Evolutionary conservation across 1,140 invertebrate genomes (phyloP).

Genomic region (Nylanderia fulva): DNA sequence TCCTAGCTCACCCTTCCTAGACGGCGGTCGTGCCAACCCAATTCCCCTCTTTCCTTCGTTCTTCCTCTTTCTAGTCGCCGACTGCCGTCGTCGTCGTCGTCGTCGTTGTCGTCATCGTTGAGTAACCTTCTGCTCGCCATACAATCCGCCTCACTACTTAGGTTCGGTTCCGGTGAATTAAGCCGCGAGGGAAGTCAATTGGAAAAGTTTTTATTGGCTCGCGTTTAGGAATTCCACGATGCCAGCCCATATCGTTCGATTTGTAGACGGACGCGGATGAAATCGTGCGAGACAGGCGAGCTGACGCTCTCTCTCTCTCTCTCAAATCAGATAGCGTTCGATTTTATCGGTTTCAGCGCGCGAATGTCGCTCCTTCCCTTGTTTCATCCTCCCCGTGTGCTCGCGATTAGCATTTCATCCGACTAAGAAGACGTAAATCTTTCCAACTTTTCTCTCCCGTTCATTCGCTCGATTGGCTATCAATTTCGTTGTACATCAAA

Average conservation of each 20-base stretch:
- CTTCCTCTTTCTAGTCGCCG: slow-evolving; percentile 14
- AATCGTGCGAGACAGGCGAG: slow-evolving; percentile 47
- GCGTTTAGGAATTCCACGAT: slow-evolving; percentile 77
- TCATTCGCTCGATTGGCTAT: slow-evolving; percentile 59
- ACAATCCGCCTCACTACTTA: slow-evolving; percentile 73
- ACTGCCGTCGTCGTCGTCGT: slow-evolving; percentile 11
- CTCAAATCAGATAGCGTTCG: slow-evolving; percentile 39
- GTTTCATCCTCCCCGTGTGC: background rate
- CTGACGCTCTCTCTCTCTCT: slow-evolving; percentile 45
- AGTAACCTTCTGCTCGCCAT: slow-evolving; percentile 54
- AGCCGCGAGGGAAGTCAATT: slow-evolving; percentile 77
- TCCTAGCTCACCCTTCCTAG: slow-evolving; percentile 17
- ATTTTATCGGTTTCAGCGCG: slow-evolving; percentile 46
- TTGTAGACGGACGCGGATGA: slow-evolving; percentile 54
- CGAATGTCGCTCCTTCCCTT: background rate
- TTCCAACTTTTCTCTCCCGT: slow-evolving; percentile 4
- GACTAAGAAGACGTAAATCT: slow-evolving; percentile 24
- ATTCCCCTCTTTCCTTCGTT: background rate
- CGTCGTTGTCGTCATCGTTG: slow-evolving; percentile 46
- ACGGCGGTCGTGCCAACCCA: background rate
- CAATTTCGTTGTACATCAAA: slow-evolving; percentile 44
- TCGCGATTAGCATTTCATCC: slow-evolving; percentile 54
- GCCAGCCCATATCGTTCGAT: slow-evolving; percentile 67
- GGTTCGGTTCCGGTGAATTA: slow-evolving; percentile 76
- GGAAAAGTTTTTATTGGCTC: slow-evolving; percentile 80